Evolutionary conservation across 2,888 invertebrate genomes (phyloP).

Genomic region (Merodon equestris): DNA sequence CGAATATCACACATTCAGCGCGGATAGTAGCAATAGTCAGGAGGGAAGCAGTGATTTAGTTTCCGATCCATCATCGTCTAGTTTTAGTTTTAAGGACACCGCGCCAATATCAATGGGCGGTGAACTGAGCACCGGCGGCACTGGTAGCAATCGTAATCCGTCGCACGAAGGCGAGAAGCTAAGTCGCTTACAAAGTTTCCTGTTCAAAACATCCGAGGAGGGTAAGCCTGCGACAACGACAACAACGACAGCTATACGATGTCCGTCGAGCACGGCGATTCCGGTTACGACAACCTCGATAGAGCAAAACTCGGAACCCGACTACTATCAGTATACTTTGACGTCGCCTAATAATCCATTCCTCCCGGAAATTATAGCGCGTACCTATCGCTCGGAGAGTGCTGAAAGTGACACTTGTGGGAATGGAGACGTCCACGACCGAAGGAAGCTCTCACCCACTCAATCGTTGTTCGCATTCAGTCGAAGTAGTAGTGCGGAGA

Average conservation of each 20-base stretch:
- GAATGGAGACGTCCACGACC: slow-evolving; percentile 51
- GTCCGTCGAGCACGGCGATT: slow-evolving; percentile 34
- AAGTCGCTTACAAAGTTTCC: slow-evolving; percentile 76
- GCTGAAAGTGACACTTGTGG: slow-evolving; percentile 72
- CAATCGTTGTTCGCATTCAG: slow-evolving; percentile 56
- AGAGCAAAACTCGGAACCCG: slow-evolving; percentile 52
- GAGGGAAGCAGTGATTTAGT: slow-evolving; percentile 57
- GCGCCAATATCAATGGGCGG: slow-evolving; percentile 74
- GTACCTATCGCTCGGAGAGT: slow-evolving; percentile 74
- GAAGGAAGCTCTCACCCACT: slow-evolving; percentile 42
- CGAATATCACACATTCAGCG: slow-evolving; percentile 72
- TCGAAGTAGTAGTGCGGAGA: slow-evolving; percentile 59
- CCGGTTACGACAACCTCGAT: slow-evolving; percentile 12
- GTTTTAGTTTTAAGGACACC: slow-evolving; percentile 65
- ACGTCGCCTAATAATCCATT: slow-evolving; percentile 78
- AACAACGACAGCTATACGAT: slow-evolving; percentile 35
- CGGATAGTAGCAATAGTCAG: slow-evolving; percentile 60
- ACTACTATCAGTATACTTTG: slow-evolving; percentile 76
- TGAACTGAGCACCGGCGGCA: slow-evolving; percentile 73
- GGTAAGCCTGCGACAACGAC: slow-evolving; percentile 73
- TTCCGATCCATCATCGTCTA: slow-evolving; percentile 59
- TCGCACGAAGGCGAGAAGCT: slow-evolving; percentile 70
- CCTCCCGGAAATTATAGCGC: slow-evolving; percentile 77
- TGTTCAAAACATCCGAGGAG: slow-evolving; percentile 76
- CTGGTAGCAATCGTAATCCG: slow-evolving; percentile 55